Evolutionary conservation across 2,888 invertebrate genomes (phyloP).

Genomic region (Sphaerophoria rueppellii): DNA sequence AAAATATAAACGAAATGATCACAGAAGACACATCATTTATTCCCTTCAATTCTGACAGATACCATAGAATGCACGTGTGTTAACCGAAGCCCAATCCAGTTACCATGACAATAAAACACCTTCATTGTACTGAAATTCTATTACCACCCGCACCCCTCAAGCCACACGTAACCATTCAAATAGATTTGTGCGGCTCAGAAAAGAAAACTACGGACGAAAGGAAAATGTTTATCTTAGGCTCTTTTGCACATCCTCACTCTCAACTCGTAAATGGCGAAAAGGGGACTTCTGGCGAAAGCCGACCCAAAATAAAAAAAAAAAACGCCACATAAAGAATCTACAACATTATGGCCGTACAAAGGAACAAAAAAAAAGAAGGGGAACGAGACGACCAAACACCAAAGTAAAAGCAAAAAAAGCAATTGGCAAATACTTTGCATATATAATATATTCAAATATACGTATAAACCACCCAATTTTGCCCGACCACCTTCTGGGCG

Average conservation of each 20-base stretch:
- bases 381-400: conserved; percentile 74
- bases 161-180: conserved; percentile 71
- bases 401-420: conserved; percentile 77
- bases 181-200: conserved; percentile 52
- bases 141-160: conserved; percentile 69
- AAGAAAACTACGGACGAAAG: conserved; percentile 52
- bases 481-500: conserved; percentile 67
- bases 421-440: conserved; percentile 83
- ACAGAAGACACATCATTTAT: conserved; percentile 72
- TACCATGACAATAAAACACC: conserved; percentile 74
- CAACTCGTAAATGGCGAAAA: conserved; percentile 74
- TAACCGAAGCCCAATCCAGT: conserved; percentile 73
- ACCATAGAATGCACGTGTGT: conserved; percentile 69
- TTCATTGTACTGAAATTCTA: conserved; percentile 71
- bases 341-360: conserved; percentile 75
- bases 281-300: conserved; percentile 66
- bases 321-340: conserved; percentile 75
- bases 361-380: conserved; percentile 75
- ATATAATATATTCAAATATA: conserved; percentile 80
- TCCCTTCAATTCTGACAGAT: conserved; percentile 73
- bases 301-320: conserved; percentile 72
- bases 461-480: conserved; percentile 71
- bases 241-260: conserved; percentile 77
- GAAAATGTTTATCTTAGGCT: conserved; percentile 79
- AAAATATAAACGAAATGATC: conserved; percentile 54